Conservation (phyloP, 2,888 invertebrate species). For the Phoenoteleia sp. region DNA sequence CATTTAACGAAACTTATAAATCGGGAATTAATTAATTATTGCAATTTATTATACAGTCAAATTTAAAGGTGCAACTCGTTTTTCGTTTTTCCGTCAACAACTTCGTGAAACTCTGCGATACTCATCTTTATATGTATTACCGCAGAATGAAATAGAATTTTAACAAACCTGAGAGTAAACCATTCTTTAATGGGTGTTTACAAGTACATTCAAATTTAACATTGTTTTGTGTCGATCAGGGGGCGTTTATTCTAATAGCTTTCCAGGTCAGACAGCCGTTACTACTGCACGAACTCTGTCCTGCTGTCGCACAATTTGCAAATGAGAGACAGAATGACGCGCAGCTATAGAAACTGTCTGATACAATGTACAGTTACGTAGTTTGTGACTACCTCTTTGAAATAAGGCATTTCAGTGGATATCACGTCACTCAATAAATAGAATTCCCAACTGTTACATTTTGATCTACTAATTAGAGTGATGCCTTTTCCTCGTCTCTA, state of each 20-base stretch:
- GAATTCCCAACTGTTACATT: neutral
- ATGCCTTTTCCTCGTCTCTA: neutral
- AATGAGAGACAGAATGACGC: slow-evolving; percentile 28
- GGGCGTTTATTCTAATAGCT: slow-evolving; percentile 26
- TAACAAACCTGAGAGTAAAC: neutral
- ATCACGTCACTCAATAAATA: slow-evolving; percentile 21
- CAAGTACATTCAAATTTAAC: slow-evolving; percentile 35
- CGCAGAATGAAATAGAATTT: neutral
- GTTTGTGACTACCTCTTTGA: neutral
- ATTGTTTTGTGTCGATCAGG: slow-evolving; percentile 28
- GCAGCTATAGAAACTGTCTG: slow-evolving; percentile 23
- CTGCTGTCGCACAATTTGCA: slow-evolving; percentile 28
- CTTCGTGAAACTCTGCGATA: no score
- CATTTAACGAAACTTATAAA: no score
- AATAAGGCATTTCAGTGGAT: slow-evolving; percentile 21
- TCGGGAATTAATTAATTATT: no score
- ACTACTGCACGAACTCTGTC: slow-evolving; percentile 27
- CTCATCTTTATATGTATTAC: neutral
- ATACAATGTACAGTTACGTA: slow-evolving; percentile 22
- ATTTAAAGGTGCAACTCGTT: no score
- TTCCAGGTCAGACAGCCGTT: slow-evolving; percentile 48
- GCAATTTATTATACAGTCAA: no score
- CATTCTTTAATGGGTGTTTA: slow-evolving; percentile 21
- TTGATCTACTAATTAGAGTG: slow-evolving; percentile 18
- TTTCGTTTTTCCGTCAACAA: neutral